Base-by-base conservation (phyloP, 2,888 invertebrate genomes). In the Andrena dorsata region DNA sequence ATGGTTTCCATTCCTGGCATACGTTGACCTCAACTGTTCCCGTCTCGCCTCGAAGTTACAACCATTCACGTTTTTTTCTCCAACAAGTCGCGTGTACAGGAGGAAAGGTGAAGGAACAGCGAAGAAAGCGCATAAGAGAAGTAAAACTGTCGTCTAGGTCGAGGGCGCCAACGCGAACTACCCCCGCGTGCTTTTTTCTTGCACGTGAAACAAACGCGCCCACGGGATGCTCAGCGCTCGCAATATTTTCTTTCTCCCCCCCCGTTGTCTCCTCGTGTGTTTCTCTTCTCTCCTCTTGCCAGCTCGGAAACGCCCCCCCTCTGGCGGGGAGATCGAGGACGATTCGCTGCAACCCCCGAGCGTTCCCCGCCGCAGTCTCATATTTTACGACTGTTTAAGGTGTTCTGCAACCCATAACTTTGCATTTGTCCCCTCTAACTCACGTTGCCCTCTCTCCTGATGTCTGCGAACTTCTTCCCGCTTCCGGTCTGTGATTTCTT, bases 301-400 rank as follows among this genome's bases (percentile, higher is more conserved):
- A 28, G 51, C 66, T 13, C 70, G 49, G 73, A 41, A 68, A 63
- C 61, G 53, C 56, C 30, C 30, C 30, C 23, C 68, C 30, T 16
- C 35, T 23, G 20, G 7, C n/a, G 56, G 53, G n/a, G 20, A 28
- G 28, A 6, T 13, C 63, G 13, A 30, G 47, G 53, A n/a, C 16
- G 49, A 26, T 41, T 47, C 56, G 53, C 30, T 63, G 82, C 80
- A 82, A 28, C 74, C 70, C 70, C 49, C 69, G 20, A 49, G 69
- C 74, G 70, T 56, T 73, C 73, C 73, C 64, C 76, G 80, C 82
- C 82, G 81, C 82, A 85, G 82, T 82, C 82, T 88, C 86, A 82
- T 88, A 88, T 88, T 89, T 90, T 87, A 85, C 82, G 84, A 74
- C 82, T 81, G 79, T 85, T 90, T 81, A 84, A 86, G 79, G 84